phyloP scores from a whole-genome alignment of 2,888 invertebrate species.

The Patella depressa region DNA sequence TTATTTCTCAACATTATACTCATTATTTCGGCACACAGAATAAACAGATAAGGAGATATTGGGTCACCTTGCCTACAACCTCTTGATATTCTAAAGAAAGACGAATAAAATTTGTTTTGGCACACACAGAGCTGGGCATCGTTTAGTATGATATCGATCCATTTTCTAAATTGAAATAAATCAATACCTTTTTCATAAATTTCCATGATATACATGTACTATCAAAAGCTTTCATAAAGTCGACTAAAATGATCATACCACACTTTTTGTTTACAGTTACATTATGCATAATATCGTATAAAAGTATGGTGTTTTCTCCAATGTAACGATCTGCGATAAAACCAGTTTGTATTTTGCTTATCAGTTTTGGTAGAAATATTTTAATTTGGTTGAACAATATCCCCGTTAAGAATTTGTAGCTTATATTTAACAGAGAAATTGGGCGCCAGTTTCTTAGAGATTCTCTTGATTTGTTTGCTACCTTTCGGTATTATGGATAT shows the following conservation, averaged over 20 bases:
- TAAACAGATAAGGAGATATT: not conserved
- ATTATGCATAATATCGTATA: too few species aligned
- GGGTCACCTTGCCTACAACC: constrained; percentile 6
- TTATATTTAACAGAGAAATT: too few species aligned
- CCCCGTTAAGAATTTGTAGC: too few species aligned
- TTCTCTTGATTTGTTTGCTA: not conserved
- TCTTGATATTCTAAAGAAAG: not conserved
- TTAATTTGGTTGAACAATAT: too few species aligned
- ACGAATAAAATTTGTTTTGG: not conserved
- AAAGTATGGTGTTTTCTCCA: too few species aligned
- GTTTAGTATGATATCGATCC: not conserved
- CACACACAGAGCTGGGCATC: not conserved
- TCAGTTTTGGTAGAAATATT: too few species aligned
- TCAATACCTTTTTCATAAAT: too few species aligned
- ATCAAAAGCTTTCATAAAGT: not conserved
- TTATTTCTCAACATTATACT: not conserved
- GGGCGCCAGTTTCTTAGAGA: not conserved
- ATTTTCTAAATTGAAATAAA: too few species aligned
- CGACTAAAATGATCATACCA: not conserved
- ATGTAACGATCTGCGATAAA: too few species aligned
- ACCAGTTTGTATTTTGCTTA: too few species aligned
- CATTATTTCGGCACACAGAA: not conserved
- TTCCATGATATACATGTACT: not conserved
- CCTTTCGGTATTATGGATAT: not conserved
- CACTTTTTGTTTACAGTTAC: too few species aligned